Evolutionary conservation across 2,113 vertebrate species (phyloP).

Genomic region (Corvus hawaiiensis): DNA sequence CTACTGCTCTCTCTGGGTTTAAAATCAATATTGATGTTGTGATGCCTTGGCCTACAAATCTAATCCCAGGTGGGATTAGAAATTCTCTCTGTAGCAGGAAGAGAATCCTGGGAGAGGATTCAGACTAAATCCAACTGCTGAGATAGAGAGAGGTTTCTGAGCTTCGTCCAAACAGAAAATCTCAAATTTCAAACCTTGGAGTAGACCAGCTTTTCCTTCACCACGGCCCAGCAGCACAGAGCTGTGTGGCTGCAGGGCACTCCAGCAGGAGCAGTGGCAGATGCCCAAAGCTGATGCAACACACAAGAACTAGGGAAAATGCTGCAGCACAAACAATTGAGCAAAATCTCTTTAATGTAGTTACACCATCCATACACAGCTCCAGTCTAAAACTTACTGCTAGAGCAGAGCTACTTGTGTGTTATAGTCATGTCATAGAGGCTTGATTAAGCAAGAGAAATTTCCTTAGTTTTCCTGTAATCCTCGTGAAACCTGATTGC

Average conservation of each 20-base stretch:
- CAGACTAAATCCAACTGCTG: background rate
- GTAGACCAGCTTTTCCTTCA: background rate
- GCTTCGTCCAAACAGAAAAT: background rate
- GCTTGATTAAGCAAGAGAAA: background rate
- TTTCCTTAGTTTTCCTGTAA: background rate
- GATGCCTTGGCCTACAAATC: background rate
- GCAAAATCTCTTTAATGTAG: background rate
- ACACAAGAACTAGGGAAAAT: background rate
- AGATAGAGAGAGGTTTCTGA: background rate
- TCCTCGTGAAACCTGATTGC: background rate
- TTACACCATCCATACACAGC: background rate
- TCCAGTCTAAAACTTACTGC: background rate
- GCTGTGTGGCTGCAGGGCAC: background rate
- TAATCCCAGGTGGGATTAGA: background rate
- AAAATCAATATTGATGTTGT: background rate
- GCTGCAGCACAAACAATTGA: background rate
- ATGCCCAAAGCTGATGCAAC: background rate
- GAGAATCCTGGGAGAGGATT: background rate
- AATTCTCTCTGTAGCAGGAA: background rate
- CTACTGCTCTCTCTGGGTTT: background rate
- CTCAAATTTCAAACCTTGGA: background rate
- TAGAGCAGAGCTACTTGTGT: background rate
- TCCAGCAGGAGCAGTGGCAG: background rate
- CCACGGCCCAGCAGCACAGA: fast-evolving
- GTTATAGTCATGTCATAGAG: background rate